Evolutionary conservation across 2,113 vertebrate genomes (phyloP).

Genomic region (Petrocephalus zakoni): DNA sequence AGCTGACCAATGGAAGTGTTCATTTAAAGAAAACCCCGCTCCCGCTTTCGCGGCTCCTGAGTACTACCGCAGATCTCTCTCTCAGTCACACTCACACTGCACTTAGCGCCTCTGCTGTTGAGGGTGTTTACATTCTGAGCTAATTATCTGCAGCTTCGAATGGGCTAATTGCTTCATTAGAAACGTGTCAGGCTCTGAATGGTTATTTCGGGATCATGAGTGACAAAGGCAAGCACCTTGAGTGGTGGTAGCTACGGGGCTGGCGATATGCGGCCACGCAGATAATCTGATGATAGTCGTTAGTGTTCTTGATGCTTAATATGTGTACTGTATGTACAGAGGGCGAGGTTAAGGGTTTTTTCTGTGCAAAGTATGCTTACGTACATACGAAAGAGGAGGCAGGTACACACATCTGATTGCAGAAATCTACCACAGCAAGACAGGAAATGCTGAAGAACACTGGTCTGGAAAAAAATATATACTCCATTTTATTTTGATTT

Average conservation of each 20-base stretch:
- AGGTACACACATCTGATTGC: no score
- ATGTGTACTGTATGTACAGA: not conserved
- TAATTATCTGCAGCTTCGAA: not conserved
- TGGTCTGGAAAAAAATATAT: not conserved
- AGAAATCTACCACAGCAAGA: not conserved
- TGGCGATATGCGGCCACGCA: not conserved
- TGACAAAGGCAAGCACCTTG: not conserved
- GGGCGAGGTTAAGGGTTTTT: not conserved
- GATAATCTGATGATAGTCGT: not conserved
- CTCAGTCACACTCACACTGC: not conserved
- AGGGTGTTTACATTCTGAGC: constrained; percentile 11
- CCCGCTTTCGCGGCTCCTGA: not conserved
- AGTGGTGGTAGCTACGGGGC: not conserved
- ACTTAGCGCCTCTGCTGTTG: not conserved
- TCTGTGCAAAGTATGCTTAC: not conserved
- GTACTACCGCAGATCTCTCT: not conserved
- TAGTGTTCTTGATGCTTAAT: not conserved
- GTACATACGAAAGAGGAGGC: not conserved
- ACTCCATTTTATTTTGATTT: not conserved
- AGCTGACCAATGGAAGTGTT: not conserved
- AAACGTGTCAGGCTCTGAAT: constrained; percentile 4
- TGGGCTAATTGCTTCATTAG: constrained; percentile 12
- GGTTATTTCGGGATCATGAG: not conserved
- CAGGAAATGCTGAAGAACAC: not conserved
- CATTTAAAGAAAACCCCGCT: not conserved